phyloP scores from a whole-genome alignment of 2,113 vertebrate species.

The Rattus rattus region DNA sequence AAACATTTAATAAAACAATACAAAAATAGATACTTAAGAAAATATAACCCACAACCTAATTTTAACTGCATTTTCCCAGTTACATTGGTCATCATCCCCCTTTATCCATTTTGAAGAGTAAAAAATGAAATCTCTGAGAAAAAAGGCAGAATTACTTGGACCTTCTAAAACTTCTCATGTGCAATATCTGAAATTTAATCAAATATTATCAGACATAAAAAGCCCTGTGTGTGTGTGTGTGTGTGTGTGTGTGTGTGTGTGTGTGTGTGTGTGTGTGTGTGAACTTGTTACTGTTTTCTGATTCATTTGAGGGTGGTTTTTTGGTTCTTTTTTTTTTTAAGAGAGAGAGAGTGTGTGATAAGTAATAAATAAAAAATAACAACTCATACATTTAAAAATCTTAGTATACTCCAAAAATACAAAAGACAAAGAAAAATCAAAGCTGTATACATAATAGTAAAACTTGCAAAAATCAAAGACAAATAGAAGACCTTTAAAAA shows the following conservation, averaged over 20 bases:
- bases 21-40: background rate
- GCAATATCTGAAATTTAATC: constrained; percentile 46
- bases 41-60: background rate
- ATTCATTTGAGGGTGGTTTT: background rate
- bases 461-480: background rate
- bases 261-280: background rate
- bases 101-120: background rate
- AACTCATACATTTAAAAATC: constrained; percentile 14
- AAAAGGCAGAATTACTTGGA: constrained; percentile 11
- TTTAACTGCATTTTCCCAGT: background rate
- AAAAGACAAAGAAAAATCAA: constrained; percentile 44
- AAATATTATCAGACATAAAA: background rate
- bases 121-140: constrained; percentile 13
- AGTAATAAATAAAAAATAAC: constrained; percentile 12
- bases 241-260: background rate
- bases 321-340: background rate
- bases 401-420: background rate
- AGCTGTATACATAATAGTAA: background rate
- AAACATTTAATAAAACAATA: background rate
- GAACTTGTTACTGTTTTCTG: background rate
- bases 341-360: background rate
- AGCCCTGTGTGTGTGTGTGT: background rate
- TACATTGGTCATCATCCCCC: background rate
- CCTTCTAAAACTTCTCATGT: background rate
- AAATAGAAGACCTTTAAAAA: constrained; percentile 44